Conservation (phyloP, 2,113 vertebrate genomes). For the Rutilus rutilus region DNA sequence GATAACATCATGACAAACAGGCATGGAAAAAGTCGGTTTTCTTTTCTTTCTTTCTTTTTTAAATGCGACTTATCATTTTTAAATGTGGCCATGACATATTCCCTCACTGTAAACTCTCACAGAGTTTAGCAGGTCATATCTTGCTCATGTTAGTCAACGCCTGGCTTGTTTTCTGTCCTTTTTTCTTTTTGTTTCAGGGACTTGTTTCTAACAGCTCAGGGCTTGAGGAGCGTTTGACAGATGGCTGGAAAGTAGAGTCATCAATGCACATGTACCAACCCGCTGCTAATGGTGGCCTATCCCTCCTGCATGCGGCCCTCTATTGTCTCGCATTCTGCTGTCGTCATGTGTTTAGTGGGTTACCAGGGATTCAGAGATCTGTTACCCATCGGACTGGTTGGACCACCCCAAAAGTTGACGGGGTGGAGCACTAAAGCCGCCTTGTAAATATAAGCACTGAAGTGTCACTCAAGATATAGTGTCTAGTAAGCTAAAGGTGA, state of each 20-base stretch:
- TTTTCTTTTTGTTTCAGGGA: neutral
- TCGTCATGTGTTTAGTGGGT: constrained; percentile 49
- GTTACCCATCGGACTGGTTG: constrained; percentile 73
- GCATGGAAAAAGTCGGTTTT: neutral
- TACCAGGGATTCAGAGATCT: constrained; percentile 59
- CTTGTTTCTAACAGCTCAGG: constrained; percentile 31
- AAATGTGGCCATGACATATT: constrained; percentile 11
- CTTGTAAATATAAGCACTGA: neutral
- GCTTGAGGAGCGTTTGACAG: constrained; percentile 18
- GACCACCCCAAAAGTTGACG: constrained; percentile 54
- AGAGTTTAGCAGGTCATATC: constrained; percentile 39
- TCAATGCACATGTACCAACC: constrained; percentile 26
- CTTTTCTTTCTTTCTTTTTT: neutral
- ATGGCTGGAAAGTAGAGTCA: constrained; percentile 17
- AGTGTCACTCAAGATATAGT: constrained; percentile 39
- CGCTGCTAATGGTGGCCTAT: constrained; percentile 33
- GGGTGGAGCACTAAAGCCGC: neutral
- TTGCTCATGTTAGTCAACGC: constrained; percentile 36
- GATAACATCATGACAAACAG: constrained; percentile 32
- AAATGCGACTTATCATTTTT: neutral
- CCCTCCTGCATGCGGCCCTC: constrained; percentile 16
- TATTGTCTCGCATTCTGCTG: neutral
- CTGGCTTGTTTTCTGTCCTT: constrained; percentile 8
- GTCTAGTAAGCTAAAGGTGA: constrained; percentile 27
- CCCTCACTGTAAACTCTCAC: neutral